These are phyloP conservation scores for Scophthalmus maximus DNA, from an alignment of 2,113 vertebrate species.

Conservation along the genomic window DNA sequence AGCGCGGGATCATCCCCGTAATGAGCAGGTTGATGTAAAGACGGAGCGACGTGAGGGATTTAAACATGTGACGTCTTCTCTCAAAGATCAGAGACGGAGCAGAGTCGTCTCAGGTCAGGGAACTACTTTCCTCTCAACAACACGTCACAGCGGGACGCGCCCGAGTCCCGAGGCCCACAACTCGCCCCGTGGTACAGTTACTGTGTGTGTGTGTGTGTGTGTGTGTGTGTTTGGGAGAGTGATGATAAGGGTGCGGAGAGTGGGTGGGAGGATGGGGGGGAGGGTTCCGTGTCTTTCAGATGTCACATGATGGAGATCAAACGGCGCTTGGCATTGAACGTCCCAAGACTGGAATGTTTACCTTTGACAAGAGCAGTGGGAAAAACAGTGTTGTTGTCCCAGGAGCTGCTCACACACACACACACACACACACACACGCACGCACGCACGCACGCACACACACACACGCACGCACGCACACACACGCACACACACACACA, in stretches of 20 bases:
- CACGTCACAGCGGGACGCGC: conserved; percentile 29
- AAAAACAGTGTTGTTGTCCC: conserved; percentile 63
- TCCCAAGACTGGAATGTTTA: conserved; percentile 77
- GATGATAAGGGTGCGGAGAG: conserved; percentile 24
- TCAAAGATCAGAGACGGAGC: conserved; percentile 31
- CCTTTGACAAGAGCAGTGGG: conserved; percentile 58
- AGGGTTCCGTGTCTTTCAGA: conserved; percentile 46
- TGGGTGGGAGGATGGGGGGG: neutral
- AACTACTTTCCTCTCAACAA: conserved; percentile 57
- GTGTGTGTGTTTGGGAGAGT: conserved; percentile 39
- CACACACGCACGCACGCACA: neutral
- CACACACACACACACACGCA: conserved; percentile 9
- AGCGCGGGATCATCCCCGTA: conserved; percentile 16
- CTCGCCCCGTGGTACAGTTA: conserved; percentile 1
- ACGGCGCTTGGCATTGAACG: conserved; percentile 66
- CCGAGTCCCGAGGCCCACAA: conserved; percentile 15
- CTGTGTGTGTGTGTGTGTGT: conserved; percentile 36
- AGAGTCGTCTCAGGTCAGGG: conserved; percentile 69
- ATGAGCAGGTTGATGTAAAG: conserved; percentile 57
- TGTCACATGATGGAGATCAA: conserved; percentile 76
- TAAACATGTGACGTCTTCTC: conserved; percentile 1
- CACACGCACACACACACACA: conserved; percentile 9
- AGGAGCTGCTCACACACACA: conserved; percentile 35
- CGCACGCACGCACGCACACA: neutral
- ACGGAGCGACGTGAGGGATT: conserved; percentile 5